Percentiles rank a stretch among this genome's conserved stretches.
Evolutionary conservation across 2,888 invertebrate species (phyloP).

Genomic region (Xylocampa areola): DNA sequence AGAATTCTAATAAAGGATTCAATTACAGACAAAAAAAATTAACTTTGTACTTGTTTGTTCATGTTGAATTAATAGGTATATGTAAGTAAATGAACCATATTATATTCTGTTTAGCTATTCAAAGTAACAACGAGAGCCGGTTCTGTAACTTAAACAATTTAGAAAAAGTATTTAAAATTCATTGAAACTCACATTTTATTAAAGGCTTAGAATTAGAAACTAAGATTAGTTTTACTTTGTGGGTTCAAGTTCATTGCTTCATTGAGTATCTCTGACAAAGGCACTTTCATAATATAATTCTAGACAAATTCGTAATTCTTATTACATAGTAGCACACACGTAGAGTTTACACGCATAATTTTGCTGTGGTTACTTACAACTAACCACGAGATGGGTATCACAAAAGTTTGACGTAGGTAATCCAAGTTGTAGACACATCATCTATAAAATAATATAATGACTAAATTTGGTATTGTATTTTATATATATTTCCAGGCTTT

Average conservation of each 20-base stretch:
- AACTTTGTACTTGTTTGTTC: conserved; percentile 11
- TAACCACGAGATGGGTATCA: background rate
- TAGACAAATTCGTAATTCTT: conserved; percentile 14
- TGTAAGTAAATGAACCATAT: background rate
- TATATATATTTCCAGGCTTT: too few species aligned
- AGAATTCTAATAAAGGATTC: conserved; percentile 14
- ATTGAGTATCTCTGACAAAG: conserved; percentile 22
- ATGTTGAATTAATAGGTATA: conserved; percentile 9
- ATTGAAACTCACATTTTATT: conserved; percentile 25
- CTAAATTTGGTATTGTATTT: too few species aligned
- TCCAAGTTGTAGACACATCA: background rate
- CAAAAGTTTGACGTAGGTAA: background rate
- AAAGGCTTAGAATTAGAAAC: conserved; percentile 11
- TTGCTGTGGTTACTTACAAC: background rate
- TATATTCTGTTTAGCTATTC: background rate
- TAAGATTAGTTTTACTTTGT: conserved; percentile 14
- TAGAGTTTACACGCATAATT: background rate
- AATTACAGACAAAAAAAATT: conserved; percentile 13
- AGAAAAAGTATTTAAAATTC: conserved; percentile 13
- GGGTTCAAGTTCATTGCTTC: conserved; percentile 21
- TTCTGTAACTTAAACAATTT: conserved; percentile 6
- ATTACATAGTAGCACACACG: conserved; percentile 10
- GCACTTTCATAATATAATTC: conserved; percentile 19
- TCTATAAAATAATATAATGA: too few species aligned
- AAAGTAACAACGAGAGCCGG: background rate